Conservation (phyloP, 2,797 vertebrate species). For the Gymnocypris eckloni region DNA sequence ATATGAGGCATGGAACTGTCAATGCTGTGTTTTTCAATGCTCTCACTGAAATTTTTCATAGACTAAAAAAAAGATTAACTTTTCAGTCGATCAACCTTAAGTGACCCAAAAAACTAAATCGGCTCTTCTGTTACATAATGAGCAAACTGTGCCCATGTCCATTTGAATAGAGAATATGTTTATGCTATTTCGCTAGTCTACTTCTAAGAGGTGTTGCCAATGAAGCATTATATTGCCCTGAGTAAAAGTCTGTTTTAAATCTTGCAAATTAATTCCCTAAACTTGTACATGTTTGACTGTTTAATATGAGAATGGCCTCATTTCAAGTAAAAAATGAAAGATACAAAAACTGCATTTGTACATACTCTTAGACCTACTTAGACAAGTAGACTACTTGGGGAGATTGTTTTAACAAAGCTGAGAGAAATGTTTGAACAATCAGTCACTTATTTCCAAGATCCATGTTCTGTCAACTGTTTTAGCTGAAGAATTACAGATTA, state of each 20-base stretch:
- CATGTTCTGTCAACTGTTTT: not conserved
- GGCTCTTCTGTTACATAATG: constrained; percentile 17
- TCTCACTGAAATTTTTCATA: not conserved
- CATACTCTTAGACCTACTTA: not conserved
- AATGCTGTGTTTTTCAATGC: not conserved
- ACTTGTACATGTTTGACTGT: not conserved
- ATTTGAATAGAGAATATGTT: not conserved
- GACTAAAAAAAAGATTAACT: not conserved
- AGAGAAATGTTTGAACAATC: constrained; percentile 8
- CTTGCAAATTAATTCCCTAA: not conserved
- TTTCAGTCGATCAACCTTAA: not conserved
- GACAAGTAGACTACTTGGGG: not conserved
- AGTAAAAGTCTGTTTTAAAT: not conserved
- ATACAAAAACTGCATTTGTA: not conserved
- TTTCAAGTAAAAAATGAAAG: not conserved
- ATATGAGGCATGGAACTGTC: not conserved
- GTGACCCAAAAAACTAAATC: not conserved
- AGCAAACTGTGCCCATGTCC: not conserved
- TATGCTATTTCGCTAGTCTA: not conserved
- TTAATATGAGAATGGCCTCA: constrained; percentile 11
- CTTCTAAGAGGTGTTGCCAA: not conserved
- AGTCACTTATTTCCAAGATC: constrained; percentile 25
- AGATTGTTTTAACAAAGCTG: not conserved
- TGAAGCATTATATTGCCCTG: not conserved
- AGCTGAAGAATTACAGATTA: constrained; percentile 23